These are phyloP conservation scores for Timandra comae DNA, from an alignment of 2,888 invertebrate species.

Conservation along the genomic window DNA sequence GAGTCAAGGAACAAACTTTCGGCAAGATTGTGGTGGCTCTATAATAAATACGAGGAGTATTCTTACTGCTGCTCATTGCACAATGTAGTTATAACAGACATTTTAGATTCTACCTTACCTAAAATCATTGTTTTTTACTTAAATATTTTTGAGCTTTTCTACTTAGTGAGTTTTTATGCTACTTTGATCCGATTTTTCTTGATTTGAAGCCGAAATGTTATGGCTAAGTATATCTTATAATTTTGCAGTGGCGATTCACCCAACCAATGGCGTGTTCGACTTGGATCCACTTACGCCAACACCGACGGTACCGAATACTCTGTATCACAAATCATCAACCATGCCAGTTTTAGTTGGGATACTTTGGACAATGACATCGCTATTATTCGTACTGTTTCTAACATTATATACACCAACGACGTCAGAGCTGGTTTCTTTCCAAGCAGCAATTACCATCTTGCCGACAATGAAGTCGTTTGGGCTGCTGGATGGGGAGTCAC, in stretches of 20 bases:
- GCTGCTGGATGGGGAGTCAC: constrained; percentile 43
- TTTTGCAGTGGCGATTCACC: constrained; percentile 25
- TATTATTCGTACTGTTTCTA: constrained; percentile 24
- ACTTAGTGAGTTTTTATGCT: too few species aligned
- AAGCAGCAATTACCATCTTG: constrained; percentile 33
- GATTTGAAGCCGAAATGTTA: too few species aligned
- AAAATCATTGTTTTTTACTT: constrained; percentile 5
- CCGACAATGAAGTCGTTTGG: constrained; percentile 36
- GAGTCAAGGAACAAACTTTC: constrained; percentile 15
- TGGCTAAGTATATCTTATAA: too few species aligned
- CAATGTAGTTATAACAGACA: too few species aligned
- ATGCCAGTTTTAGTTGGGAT: constrained; percentile 24
- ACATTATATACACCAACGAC: constrained; percentile 19
- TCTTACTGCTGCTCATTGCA: constrained; percentile 39
- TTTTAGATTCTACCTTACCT: too few species aligned
- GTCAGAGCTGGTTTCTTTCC: constrained; percentile 31
- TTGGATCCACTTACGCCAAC: constrained; percentile 32
- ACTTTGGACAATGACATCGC: constrained; percentile 30
- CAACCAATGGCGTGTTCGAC: constrained; percentile 26
- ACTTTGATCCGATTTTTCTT: too few species aligned
- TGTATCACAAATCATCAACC: constrained; percentile 18
- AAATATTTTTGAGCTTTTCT: too few species aligned
- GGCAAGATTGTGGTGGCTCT: constrained; percentile 27
- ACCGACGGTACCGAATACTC: constrained; percentile 32
- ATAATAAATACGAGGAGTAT: constrained; percentile 32